These are phyloP conservation scores for Lysandra bellargus DNA, from an alignment of 2,888 invertebrate species.

Conservation along the genomic window DNA sequence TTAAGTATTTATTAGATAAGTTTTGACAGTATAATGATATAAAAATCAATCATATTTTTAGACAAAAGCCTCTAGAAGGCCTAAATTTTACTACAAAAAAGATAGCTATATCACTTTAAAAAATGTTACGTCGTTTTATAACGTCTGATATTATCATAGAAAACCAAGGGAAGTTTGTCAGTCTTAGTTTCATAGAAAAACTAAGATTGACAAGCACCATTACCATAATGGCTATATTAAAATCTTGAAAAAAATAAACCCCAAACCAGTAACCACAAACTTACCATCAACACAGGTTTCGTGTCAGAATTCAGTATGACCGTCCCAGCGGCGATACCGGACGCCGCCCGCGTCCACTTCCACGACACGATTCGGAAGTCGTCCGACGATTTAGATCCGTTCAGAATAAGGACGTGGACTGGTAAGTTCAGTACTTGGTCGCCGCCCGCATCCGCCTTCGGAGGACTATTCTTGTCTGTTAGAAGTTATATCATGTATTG, in stretches of 20 bases:
- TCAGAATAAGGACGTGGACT: constrained; percentile 86
- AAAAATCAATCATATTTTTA: too few relatives aligned
- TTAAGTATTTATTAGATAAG: too few relatives aligned
- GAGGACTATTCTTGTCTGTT: constrained; percentile 92
- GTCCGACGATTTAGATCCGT: constrained; percentile 92
- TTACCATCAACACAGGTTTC: constrained; percentile 84
- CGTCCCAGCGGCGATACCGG: constrained; percentile 90
- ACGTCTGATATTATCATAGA: too few relatives aligned
- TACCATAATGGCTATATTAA: not conserved
- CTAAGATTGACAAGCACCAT: too few relatives aligned
- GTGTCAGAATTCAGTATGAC: constrained; percentile 89
- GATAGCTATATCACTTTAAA: too few relatives aligned
- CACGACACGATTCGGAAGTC: constrained; percentile 92
- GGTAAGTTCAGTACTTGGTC: constrained; percentile 90
- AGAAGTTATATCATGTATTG: not conserved
- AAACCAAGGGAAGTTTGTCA: too few relatives aligned
- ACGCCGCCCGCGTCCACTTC: constrained; percentile 89
- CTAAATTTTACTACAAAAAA: too few relatives aligned
- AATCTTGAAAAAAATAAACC: not conserved
- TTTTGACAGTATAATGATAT: too few relatives aligned
- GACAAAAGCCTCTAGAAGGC: too few relatives aligned
- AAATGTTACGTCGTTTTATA: too few relatives aligned
- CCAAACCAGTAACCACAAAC: constrained; percentile 28
- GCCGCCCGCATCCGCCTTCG: constrained; percentile 93
- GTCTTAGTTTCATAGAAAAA: too few relatives aligned